Evolutionary conservation across 2,113 vertebrate species (phyloP), one percentile per base, ranked within the genome.

Genomic region (Thalassoma bifasciatum): DNA sequence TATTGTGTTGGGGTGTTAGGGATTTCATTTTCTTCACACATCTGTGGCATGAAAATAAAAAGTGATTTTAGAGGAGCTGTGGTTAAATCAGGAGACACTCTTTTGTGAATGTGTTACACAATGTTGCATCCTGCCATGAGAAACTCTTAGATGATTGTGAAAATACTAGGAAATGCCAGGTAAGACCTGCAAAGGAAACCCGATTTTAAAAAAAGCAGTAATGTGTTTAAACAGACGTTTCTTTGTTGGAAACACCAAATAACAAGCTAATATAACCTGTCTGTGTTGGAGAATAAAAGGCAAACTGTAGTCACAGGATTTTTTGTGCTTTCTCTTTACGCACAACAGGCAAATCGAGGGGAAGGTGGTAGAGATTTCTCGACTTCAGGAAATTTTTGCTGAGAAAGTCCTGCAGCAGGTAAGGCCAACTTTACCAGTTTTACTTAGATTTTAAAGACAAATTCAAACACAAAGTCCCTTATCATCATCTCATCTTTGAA

Each of bases 381-480:
- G 97, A 75, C 94, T 99, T 52, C 98, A 99, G 88, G 98, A 99
- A 84, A 97, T 99, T 85, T 99, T 99, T 90, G 94, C 98, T 8
- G 98, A 99, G 82, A 99, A 98, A 81, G 98, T 99, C 74, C 86
- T 99, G 50, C 96, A 98, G 17, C 98, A 99, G 94, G 98, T 99
- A 61, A 85, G 91, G 10, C 47, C 10, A 10, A 1, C 37, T 51
- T 9, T 19, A 34, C 59, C 8, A 1, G 0, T 42, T 50, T 49
- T 8, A n/a, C 8, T 47, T 23, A 14, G 17, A 17, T 10, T 59
- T 50, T 13, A 1, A 42, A 24, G 19, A 46, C n/a, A 8, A 49
- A 13, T 19, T 59, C 22, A 34, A 30, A 42, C n/a, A 34, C 17
- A 66, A 38, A n/a, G n/a, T 13, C 14, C 26, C 38, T 3, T 9